Evolutionary conservation across 2,797 vertebrate species (phyloP), one percentile per base, ranked within the genome.

Genomic region (Eidolon dupreanum): DNA sequence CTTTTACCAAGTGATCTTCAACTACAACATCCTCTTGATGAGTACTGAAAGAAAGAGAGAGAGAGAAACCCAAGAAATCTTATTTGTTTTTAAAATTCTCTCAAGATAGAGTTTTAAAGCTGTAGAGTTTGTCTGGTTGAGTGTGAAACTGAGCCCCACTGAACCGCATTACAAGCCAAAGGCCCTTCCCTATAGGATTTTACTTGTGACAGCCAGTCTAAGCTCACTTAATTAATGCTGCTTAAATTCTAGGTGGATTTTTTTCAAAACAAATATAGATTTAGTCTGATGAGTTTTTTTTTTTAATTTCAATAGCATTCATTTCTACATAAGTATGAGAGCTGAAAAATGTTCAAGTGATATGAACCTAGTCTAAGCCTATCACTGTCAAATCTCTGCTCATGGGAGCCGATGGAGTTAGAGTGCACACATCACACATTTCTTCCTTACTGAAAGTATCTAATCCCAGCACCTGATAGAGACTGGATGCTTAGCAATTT

Each of bases 221-320:
- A 97, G 51, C 26, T 82, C 82, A 86, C n/a, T 51, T 63, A 83
- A 26, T 82, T 53, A 66, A 77, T 78, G 78, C 31, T 93, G 61
- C 66, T 66, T 94, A 87, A 7, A 43, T 78, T 73, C 33, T 74
- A 36, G 26, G 20, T 88, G 43, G 26, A 53, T 22, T 93, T 96
- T 74, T 85, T 36, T 3, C 46, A 53, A 93, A 90, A 78, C 33
- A 79, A 88, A 97, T 93, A 90, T 22, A 96, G 33, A 88, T 96
- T 95, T 83, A 70, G 53, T 66, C 96, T 53, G 41, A 2, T 19
- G 2, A 26, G 82, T 84, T 95, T 92, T 87, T 17, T 97, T 96
- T 49, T 96, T 49, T 79, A 98, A 98, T 93, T 95, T 70, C 97
- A 90, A 43, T 74, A 96, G 73, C 91, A 92, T 90, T 88, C 92